A percentile compares a stretch with the other conserved stretches of the same genome.
Evolutionary conservation across 2,797 vertebrate genomes (phyloP).

Genomic region (Lerista edwardsae): DNA sequence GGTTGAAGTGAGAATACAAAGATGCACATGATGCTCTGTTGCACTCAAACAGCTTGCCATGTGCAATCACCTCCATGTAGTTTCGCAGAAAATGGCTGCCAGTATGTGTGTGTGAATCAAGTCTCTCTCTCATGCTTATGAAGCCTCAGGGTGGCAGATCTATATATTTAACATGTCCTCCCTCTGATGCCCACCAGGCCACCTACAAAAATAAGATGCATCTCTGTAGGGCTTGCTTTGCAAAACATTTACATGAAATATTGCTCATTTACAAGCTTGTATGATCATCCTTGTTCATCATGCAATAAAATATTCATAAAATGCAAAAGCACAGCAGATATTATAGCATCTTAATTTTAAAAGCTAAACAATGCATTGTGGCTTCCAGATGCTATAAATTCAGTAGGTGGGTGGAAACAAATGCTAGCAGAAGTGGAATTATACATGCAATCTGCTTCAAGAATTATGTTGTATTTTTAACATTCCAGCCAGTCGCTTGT

Average conservation of each 20-base stretch:
- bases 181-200: slow-evolving; percentile 52
- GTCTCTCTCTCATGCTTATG: not conserved
- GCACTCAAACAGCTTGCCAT: not conserved
- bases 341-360: slow-evolving; percentile 61
- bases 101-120: not conserved
- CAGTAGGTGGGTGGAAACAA: slow-evolving; percentile 43
- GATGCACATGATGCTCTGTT: not conserved
- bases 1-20: not conserved
- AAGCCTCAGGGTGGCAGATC: slow-evolving; percentile 39
- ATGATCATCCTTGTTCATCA: slow-evolving; percentile 62
- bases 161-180: slow-evolving; percentile 52
- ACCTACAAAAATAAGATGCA: slow-evolving; percentile 64
- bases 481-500: slow-evolving; percentile 53
- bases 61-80: not conserved
- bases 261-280: slow-evolving; percentile 59
- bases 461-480: slow-evolving; percentile 70
- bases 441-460: slow-evolving; percentile 55
- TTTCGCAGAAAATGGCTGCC: not conserved
- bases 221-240: slow-evolving; percentile 59
- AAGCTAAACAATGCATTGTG: slow-evolving; percentile 57
- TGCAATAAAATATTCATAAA: slow-evolving; percentile 67
- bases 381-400: slow-evolving; percentile 56
- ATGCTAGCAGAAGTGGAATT: slow-evolving; percentile 62
- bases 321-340: slow-evolving; percentile 60
- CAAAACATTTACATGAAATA: slow-evolving; percentile 72